phyloP scores from a whole-genome alignment of 1,140 invertebrate genomes.

The Amyelois transitella region DNA sequence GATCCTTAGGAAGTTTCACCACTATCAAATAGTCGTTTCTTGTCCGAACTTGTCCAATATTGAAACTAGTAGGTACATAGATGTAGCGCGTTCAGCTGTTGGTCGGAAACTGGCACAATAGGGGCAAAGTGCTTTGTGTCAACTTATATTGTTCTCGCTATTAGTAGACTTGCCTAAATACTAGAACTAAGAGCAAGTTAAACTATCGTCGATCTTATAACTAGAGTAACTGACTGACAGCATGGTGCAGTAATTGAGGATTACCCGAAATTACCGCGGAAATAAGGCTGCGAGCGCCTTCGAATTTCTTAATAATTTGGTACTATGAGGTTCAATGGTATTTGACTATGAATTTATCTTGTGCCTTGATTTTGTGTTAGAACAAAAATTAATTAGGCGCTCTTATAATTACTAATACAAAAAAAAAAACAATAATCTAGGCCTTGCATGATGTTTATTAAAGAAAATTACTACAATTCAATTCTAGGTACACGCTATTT shows the following conservation, averaged over 20 bases:
- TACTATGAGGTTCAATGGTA: too few species aligned
- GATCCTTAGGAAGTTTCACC: not conserved
- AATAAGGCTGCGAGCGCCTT: too few species aligned
- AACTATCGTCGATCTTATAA: too few species aligned
- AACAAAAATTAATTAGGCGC: too few species aligned
- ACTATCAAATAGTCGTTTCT: not conserved
- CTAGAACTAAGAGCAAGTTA: not conserved
- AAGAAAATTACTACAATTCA: not conserved
- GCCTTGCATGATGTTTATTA: not conserved
- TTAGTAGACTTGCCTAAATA: not conserved
- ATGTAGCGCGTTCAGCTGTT: constrained; percentile 3
- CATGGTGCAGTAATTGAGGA: too few species aligned
- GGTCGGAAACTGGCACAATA: not conserved
- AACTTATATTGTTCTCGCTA: not conserved
- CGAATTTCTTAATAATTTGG: too few species aligned
- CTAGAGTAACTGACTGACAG: too few species aligned
- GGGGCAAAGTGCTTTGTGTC: constrained; percentile 1
- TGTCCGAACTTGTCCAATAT: not conserved
- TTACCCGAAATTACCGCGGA: too few species aligned
- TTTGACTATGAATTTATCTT: too few species aligned
- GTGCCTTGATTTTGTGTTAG: too few species aligned
- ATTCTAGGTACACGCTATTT: not conserved
- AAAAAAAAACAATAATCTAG: not conserved
- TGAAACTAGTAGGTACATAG: not conserved
- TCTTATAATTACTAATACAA: too few species aligned